Base-by-base conservation (phyloP, 53 echinoderm and acorn worm species). In the Mesocentrotus franciscanus region DNA sequence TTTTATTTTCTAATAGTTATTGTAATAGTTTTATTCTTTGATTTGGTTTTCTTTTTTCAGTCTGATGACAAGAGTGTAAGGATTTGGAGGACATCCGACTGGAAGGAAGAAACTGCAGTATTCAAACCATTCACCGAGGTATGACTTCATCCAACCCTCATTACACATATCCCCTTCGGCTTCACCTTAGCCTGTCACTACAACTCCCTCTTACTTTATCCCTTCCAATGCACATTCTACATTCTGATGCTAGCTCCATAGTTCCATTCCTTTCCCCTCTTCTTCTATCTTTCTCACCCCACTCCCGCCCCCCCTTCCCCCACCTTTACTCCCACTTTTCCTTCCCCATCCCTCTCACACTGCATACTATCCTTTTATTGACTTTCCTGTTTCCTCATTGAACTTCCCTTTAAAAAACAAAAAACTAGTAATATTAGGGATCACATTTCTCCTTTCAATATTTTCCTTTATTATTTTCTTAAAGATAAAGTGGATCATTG, bases 51-150 rank as follows among this genome's bases (percentile, higher is more conserved):
- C 10, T 93, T 74, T 27, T 27, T 27, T 6, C 78, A 94, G 94
- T 94, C 94, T 83, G 94, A 94, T 94, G 94, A 94, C 62, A 94
- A 97, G 89, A 98, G 99, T 97, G 95, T 98, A 7, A 79, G 99
- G 34, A 96, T 98, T 16, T 98, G 99, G 99, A 97, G 98, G 78
- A 98, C 99, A 33, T 89, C 98, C 39, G 99, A 98, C 85, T 98
- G 99, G 99, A 97, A 98, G 60, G 97, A 98, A 68, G 99, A 98
- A 57, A 96, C 97, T 4, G 96, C 96, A 10, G 97, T 98, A 68
- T 96, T 96, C 60, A 96, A 98, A 93, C 99, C 99, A 35, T 98
- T 98, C 94, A 95, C 95, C 61, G 99, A 98, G 96, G 99, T 98
- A 72, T 76, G 91, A 64, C 8, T 14, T n/a, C 30, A 14, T 10